Percentiles rank a stretch among this genome's conserved stretches.
phyloP scores from a whole-genome alignment of 1,140 invertebrate species.

The Callitettix versicolor region DNA sequence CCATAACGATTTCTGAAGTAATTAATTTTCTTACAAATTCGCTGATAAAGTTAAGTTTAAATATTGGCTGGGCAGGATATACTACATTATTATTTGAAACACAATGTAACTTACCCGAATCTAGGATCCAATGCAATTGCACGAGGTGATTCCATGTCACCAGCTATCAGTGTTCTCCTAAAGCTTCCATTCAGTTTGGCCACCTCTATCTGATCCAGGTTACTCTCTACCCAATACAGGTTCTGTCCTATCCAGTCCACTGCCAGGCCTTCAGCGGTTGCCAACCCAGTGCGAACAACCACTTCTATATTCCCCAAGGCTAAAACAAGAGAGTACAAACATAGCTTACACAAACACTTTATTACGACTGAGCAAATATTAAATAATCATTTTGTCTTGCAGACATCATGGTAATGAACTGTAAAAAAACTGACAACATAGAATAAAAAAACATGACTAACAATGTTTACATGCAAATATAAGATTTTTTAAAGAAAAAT shows the following conservation, averaged over 20 bases:
- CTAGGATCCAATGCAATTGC: slow-evolving; percentile 78
- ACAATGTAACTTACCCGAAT: slow-evolving; percentile 40
- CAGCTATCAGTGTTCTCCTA: slow-evolving; percentile 67
- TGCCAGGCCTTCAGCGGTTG: slow-evolving; percentile 74
- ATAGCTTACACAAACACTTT: background rate
- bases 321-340: slow-evolving; percentile 26
- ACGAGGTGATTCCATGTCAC: slow-evolving; percentile 74
- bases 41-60: too few relatives aligned
- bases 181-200: slow-evolving; percentile 68
- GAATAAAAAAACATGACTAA: too few relatives aligned
- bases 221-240: slow-evolving; percentile 75
- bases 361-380: background rate
- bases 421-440: background rate
- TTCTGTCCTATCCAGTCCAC: slow-evolving; percentile 79
- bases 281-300: slow-evolving; percentile 71
- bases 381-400: too few relatives aligned
- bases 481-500: too few relatives aligned
- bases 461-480: too few relatives aligned
- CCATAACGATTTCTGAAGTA: too few relatives aligned
- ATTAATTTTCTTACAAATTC: too few relatives aligned
- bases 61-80: too few relatives aligned
- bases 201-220: slow-evolving; percentile 83
- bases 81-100: too few relatives aligned
- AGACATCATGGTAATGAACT: too few relatives aligned
- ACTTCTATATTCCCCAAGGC: slow-evolving; percentile 68